Conservation (phyloP, 2,888 invertebrate genomes). For the Strigamia crassipes region DNA sequence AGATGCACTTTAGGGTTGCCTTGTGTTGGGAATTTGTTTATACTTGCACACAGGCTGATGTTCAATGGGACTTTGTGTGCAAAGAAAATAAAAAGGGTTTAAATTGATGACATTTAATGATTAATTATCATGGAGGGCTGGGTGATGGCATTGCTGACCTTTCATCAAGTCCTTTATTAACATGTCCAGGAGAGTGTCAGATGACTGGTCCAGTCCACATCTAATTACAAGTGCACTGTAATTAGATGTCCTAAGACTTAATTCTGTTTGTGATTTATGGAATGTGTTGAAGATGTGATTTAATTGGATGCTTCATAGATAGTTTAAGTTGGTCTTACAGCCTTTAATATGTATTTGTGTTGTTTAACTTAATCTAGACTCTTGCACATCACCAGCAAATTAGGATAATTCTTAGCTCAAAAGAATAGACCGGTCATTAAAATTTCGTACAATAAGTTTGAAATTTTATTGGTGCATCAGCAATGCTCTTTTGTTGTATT, state of each 20-base stretch:
- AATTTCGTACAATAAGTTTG: too few relatives aligned
- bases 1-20: background rate
- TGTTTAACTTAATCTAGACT: too few relatives aligned
- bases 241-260: background rate
- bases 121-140: background rate
- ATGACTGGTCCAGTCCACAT: background rate
- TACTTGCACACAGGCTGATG: background rate
- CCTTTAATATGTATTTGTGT: background rate
- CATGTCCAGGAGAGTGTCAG: conserved; percentile 4
- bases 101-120: background rate
- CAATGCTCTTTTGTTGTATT: too few relatives aligned
- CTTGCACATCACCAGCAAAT: too few relatives aligned
- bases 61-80: background rate
- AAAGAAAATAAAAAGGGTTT: background rate
- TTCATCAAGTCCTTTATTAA: conserved; percentile 11
- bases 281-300: conserved; percentile 3
- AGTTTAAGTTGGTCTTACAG: background rate
- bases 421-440: too few relatives aligned
- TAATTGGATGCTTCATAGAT: background rate
- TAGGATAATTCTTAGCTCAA: too few relatives aligned
- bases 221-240: background rate
- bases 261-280: background rate
- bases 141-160: conserved; percentile 12
- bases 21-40: background rate
- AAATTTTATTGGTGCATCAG: too few relatives aligned